Base-by-base conservation (phyloP, 2,888 invertebrate species). In the Andrena chrysosceles region DNA sequence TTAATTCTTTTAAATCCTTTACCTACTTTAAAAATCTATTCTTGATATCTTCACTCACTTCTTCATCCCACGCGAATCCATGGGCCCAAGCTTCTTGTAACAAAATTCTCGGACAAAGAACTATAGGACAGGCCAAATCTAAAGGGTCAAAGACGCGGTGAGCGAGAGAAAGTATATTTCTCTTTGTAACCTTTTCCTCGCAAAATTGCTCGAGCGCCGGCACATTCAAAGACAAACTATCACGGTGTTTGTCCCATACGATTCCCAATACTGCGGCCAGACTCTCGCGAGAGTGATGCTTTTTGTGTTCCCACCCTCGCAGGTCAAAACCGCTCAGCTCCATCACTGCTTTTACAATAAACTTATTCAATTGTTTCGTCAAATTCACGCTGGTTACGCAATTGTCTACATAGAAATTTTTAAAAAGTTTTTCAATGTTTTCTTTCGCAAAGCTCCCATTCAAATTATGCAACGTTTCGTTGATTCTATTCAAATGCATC, bases 401-500 rank as follows among this genome's bases (percentile, higher is more conserved):
- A 6, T 80, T 76, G 16, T 80, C 76, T 0, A 80, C 71, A 2
- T 80, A 80, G 16, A 80, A 75, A 0, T 29, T 7, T 3, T 48
- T 2, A 13, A 10, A 20, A 1, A 75, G 35, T 26, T 66, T 63
- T n/a, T 13, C 1, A 5, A 20, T 2, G 2, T 7, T 33, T 3
- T 23, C 2, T 20, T 2, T 33, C 0, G 23, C 7, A 16, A 48
- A 13, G 13, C 48, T 48, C 26, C n/a, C 8, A 20, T 23, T n/a
- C 2, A 4, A n/a, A 16, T 63, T n/a, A 16, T 52, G 2, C 16
- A 26, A 20, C 0, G 20, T 13, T 26, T 48, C 29, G 2, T 2
- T 7, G 13, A 31, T n/a, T 16, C 13, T 29, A 29, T 20, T 20
- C 10, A 67, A 48, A 16, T 67, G 52, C 6, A 67, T 20, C n/a